Evolutionary conservation across 2,113 vertebrate genomes (phyloP).

Genomic region (Leptobrachium leishanense): DNA sequence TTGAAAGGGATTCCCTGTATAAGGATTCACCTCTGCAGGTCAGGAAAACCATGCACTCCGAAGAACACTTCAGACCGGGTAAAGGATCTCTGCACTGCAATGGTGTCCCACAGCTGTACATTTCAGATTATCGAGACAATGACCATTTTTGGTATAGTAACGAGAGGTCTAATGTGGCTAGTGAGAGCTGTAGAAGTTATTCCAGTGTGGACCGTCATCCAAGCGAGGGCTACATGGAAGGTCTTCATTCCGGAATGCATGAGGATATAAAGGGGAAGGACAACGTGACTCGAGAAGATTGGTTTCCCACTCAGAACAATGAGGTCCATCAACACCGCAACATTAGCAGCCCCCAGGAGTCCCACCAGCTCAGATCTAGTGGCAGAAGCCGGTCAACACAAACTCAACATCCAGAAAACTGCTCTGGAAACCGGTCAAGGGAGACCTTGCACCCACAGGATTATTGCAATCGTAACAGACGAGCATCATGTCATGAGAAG

Average conservation of each 20-base stretch:
- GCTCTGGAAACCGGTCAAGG: background rate
- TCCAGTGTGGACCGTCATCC: background rate
- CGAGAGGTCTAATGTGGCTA: background rate
- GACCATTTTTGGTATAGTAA: background rate
- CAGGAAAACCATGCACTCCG: background rate
- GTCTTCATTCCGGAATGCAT: no score
- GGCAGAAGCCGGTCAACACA: background rate
- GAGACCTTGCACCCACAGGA: background rate
- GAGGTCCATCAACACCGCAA: no score
- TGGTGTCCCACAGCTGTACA: background rate
- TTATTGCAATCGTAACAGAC: background rate
- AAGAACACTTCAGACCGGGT: background rate
- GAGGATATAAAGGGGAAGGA: no score
- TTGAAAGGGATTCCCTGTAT: slow-evolving; percentile 24
- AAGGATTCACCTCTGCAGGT: slow-evolving; percentile 12
- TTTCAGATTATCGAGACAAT: background rate
- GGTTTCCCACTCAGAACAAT: no score
- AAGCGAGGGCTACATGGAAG: background rate
- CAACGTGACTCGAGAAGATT: no score
- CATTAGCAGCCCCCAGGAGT: no score
- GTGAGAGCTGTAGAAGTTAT: background rate
- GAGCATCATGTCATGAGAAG: slow-evolving; percentile 1
- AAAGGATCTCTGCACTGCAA: background rate
- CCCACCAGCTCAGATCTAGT: no score
- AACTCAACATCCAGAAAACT: background rate